Conservation (phyloP, 2,113 vertebrate species). For the Chlorodrepanis virens region DNA sequence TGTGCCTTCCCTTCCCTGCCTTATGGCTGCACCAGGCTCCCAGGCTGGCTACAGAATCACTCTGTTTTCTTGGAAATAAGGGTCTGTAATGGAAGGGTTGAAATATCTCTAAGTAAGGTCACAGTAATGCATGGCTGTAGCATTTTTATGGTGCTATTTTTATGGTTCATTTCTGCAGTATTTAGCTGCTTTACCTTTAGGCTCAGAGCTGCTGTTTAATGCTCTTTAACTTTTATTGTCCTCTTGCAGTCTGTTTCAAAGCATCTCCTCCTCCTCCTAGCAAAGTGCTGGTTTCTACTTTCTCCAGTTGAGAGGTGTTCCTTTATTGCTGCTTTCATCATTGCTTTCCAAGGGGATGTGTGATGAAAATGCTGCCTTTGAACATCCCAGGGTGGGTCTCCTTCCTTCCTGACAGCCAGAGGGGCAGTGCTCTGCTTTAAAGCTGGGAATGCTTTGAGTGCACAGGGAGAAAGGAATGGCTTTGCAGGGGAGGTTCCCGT, state of each 20-base stretch:
- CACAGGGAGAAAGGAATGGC: neutral
- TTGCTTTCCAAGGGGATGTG: constrained; percentile 52
- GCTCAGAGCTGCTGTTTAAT: constrained; percentile 58
- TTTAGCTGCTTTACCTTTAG: constrained; percentile 66
- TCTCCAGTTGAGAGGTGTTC: constrained; percentile 60
- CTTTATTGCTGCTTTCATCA: constrained; percentile 68
- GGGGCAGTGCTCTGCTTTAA: constrained; percentile 36
- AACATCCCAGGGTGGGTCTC: neutral
- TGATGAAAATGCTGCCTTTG: constrained; percentile 59
- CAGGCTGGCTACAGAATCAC: neutral
- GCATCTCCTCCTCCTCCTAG: constrained; percentile 53
- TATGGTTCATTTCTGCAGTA: constrained; percentile 56
- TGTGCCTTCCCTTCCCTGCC: neutral
- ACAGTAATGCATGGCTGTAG: neutral
- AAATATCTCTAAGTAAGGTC: constrained; percentile 20
- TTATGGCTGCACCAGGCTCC: neutral
- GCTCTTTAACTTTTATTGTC: constrained; percentile 74
- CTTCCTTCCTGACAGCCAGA: constrained; percentile 6
- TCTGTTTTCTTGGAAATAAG: constrained; percentile 33
- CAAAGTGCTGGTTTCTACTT: constrained; percentile 52
- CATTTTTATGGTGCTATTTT: constrained; percentile 31
- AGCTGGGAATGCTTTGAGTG: constrained; percentile 30
- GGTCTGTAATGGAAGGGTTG: neutral
- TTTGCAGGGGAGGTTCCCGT: neutral
- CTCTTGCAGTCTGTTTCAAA: constrained; percentile 62